Conservation (phyloP, 92 coral and sea anemone genomes). For the Paramuricea clavata region DNA sequence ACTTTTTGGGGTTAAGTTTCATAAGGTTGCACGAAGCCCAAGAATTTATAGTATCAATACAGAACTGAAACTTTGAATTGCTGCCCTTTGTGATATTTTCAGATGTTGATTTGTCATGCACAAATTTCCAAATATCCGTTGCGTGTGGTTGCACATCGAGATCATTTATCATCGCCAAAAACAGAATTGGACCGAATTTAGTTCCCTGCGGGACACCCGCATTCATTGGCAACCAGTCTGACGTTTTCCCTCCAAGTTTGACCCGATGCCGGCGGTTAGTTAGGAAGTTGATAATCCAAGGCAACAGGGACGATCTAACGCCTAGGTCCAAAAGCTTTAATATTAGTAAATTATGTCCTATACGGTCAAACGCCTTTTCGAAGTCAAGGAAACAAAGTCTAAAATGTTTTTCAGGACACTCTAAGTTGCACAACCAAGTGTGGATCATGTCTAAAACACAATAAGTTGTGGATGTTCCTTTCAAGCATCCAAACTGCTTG, state of each 20-base stretch:
- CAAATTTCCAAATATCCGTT: slow-evolving; percentile 10
- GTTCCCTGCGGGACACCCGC: slow-evolving; percentile 51
- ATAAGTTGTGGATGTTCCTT: no score
- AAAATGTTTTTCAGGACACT: no score
- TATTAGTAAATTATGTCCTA: slow-evolving; percentile 36
- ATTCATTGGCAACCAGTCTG: slow-evolving; percentile 40
- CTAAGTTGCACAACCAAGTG: no score
- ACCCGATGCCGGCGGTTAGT: slow-evolving; percentile 48
- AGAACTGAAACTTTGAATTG: slow-evolving; percentile 9
- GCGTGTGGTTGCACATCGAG: slow-evolving; percentile 7
- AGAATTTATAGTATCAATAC: slow-evolving; percentile 6
- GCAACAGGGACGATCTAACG: not conserved
- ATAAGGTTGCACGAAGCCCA: slow-evolving; percentile 43
- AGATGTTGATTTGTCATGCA: slow-evolving; percentile 12
- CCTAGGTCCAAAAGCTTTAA: slow-evolving; percentile 22
- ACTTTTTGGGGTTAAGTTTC: slow-evolving; percentile 60
- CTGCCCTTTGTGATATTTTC: slow-evolving; percentile 10
- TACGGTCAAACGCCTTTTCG: no score
- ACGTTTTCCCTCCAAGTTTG: no score
- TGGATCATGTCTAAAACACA: no score
- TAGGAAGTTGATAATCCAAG: slow-evolving; percentile 34
- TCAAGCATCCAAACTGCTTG: no score
- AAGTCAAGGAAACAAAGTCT: no score
- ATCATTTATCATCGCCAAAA: slow-evolving; percentile 27
- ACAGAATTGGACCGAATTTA: slow-evolving; percentile 23